phyloP scores from a whole-genome alignment of 2,888 invertebrate genomes.

The Clitarchus hookeri region DNA sequence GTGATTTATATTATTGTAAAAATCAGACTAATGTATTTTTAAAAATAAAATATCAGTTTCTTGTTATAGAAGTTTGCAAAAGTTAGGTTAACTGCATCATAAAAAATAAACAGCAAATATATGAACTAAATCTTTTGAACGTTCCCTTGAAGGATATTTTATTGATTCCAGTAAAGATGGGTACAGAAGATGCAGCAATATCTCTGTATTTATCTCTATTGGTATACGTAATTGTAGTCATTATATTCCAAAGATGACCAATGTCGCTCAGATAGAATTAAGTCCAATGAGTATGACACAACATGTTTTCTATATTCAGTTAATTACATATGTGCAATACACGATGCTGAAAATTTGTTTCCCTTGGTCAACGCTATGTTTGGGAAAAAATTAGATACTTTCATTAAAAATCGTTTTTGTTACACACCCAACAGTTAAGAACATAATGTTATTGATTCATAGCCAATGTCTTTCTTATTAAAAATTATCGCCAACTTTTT shows the following conservation, averaged over 20 bases:
- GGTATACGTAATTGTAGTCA: background rate
- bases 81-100: background rate
- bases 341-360: background rate
- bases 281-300: background rate
- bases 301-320: background rate
- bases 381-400: background rate
- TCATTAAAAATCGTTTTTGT: background rate
- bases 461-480: background rate
- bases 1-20: too few relatives aligned
- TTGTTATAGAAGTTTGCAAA: too few relatives aligned
- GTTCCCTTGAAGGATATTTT: background rate
- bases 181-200: background rate
- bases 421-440: background rate
- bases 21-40: too few relatives aligned
- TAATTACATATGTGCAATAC: constrained; percentile 5
- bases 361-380: background rate
- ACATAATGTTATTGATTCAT: background rate
- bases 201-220: background rate
- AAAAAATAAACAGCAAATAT: background rate
- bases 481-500: background rate
- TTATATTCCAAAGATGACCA: background rate
- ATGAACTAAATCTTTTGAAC: background rate
- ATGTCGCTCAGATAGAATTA: background rate
- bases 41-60: too few relatives aligned
- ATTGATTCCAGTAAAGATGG: background rate